Evolutionary conservation across 2,888 invertebrate genomes (phyloP).

Genomic region (Lottia gigantea): DNA sequence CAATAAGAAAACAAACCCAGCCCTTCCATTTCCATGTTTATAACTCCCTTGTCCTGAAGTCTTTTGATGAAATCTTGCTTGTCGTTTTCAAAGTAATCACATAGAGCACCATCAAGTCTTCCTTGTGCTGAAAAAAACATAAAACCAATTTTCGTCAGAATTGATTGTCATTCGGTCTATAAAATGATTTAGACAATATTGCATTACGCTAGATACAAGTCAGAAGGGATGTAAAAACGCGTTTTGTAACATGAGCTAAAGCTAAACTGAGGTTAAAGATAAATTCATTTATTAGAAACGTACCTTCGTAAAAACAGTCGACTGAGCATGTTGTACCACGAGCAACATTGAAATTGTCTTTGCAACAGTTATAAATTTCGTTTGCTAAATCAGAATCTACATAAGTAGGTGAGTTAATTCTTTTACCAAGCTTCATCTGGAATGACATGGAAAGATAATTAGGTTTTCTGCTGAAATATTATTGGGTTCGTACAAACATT

Average conservation of each 20-base stretch:
- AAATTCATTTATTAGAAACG: neutral
- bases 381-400: constrained; percentile 83
- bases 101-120: constrained; percentile 94
- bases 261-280: no score
- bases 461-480: no score
- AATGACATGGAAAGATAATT: constrained; percentile 3
- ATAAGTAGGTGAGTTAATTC: constrained; percentile 77
- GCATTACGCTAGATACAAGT: no score
- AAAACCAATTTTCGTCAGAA: neutral
- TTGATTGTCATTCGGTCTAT: no score
- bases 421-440: constrained; percentile 63
- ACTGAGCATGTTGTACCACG: constrained; percentile 96
- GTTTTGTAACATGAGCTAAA: no score
- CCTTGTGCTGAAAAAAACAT: constrained; percentile 81
- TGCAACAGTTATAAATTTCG: constrained; percentile 81
- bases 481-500: no score
- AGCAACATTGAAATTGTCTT: constrained; percentile 75
- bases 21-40: constrained; percentile 98
- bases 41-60: constrained; percentile 76
- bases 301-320: constrained; percentile 92
- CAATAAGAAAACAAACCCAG: constrained; percentile 93
- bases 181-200: no score
- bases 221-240: neutral
- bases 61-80: constrained; percentile 85
- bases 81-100: constrained; percentile 90